These are phyloP conservation scores for Tuta absoluta DNA, from an alignment of 2,888 invertebrate species.

Conservation along the genomic window DNA sequence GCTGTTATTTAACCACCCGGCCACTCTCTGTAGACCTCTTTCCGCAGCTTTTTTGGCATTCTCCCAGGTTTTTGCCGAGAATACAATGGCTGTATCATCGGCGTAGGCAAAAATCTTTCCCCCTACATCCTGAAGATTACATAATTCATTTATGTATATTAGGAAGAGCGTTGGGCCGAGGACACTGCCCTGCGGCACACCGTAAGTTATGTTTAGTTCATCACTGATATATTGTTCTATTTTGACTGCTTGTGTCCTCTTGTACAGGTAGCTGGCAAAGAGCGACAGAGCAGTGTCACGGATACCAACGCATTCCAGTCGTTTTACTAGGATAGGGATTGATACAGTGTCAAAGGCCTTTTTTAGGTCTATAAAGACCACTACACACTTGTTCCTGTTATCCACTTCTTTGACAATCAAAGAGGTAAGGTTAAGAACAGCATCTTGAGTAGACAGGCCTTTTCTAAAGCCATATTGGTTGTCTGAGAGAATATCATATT, in stretches of 20 bases:
- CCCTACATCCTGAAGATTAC: slow-evolving; percentile 15
- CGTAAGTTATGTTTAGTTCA: slow-evolving; percentile 12
- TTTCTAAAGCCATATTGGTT: background rate
- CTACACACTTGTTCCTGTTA: too few species aligned
- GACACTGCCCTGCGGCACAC: slow-evolving; percentile 31
- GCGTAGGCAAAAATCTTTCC: slow-evolving; percentile 18
- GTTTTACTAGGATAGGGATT: slow-evolving; percentile 24
- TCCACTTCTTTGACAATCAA: background rate
- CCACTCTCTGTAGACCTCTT: slow-evolving; percentile 5
- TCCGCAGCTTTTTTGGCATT: slow-evolving; percentile 12
- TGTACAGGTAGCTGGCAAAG: slow-evolving; percentile 27
- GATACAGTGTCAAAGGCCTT: background rate
- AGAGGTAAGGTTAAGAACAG: background rate
- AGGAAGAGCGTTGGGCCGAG: slow-evolving; percentile 32
- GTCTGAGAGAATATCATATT: background rate
- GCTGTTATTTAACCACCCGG: slow-evolving; percentile 20
- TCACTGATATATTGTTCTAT: slow-evolving; percentile 21
- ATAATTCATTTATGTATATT: slow-evolving; percentile 30
- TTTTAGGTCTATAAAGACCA: background rate
- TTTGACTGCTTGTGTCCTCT: slow-evolving; percentile 21
- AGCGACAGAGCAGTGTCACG: slow-evolving; percentile 28
- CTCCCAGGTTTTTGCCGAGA: slow-evolving; percentile 12
- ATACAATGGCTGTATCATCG: slow-evolving; percentile 26
- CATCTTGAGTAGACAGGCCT: slow-evolving; percentile 3
- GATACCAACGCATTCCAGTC: slow-evolving; percentile 28